Conservation (phyloP, 2,888 invertebrate species). For the Celastrina argiolus region DNA sequence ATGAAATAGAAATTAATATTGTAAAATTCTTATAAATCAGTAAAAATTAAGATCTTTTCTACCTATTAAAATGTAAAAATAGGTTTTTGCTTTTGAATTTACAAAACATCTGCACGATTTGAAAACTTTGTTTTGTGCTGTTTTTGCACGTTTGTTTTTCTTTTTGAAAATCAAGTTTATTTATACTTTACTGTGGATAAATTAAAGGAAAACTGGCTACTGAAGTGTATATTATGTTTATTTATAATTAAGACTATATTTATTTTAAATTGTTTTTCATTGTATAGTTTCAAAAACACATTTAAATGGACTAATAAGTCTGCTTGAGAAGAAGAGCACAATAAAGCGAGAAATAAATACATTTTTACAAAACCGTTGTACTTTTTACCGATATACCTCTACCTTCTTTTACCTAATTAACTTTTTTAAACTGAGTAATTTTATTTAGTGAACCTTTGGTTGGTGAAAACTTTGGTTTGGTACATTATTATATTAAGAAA, state of each 20-base stretch:
- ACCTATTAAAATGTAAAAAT: neutral
- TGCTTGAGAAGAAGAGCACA: conserved; percentile 72
- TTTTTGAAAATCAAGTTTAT: neutral
- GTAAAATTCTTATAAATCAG: neutral
- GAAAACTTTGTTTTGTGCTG: neutral
- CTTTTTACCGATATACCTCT: too few relatives aligned
- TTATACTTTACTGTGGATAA: neutral
- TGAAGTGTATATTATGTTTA: conserved; percentile 37
- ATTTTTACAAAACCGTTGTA: conserved; percentile 73
- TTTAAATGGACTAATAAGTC: conserved; percentile 55
- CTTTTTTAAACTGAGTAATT: too few relatives aligned
- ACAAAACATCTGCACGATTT: neutral
- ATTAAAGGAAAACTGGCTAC: neutral
- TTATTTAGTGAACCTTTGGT: too few relatives aligned
- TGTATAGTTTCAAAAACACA: conserved; percentile 56
- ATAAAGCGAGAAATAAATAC: conserved; percentile 75
- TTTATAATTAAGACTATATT: conserved; percentile 52
- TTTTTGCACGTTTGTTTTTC: neutral
- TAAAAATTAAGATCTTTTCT: neutral
- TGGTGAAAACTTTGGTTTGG: too few relatives aligned
- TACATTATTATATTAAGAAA: too few relatives aligned
- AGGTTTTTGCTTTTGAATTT: neutral
- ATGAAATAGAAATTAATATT: neutral
- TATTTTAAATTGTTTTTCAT: conserved; percentile 61
- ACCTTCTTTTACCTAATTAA: too few relatives aligned